Evolutionary conservation across 2,113 vertebrate genomes (phyloP).

Genomic region (Larimichthys polyactis): DNA sequence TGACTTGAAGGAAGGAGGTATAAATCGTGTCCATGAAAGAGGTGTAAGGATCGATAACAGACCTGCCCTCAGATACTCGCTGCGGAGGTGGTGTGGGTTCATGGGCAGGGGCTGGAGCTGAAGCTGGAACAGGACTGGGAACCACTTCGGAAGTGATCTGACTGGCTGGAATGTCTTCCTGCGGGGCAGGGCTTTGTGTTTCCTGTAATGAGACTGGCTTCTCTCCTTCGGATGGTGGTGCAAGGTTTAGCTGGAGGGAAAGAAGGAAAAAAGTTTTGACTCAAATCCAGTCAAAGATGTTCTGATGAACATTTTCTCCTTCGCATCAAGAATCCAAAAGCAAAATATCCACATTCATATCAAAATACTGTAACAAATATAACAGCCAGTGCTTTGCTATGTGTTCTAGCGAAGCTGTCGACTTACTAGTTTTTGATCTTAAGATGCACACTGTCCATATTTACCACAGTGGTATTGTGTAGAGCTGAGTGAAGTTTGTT

Average conservation of each 20-base stretch:
- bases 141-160: slow-evolving; percentile 70
- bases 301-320: no score
- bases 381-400: no score
- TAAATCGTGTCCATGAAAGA: slow-evolving; percentile 89
- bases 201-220: slow-evolving; percentile 79
- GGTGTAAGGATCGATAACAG: slow-evolving; percentile 83
- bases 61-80: slow-evolving; percentile 68
- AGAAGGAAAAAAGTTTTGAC: not conserved
- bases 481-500: not conserved
- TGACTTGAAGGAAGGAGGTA: slow-evolving; percentile 87
- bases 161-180: slow-evolving; percentile 77
- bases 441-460: no score
- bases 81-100: slow-evolving; percentile 57
- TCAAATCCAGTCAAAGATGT: not conserved
- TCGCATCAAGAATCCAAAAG: not conserved
- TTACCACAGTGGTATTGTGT: no score
- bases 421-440: no score
- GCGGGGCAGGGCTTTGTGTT: slow-evolving; percentile 67
- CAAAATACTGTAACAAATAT: no score
- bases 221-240: slow-evolving; percentile 78
- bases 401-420: no score
- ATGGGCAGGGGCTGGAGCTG: slow-evolving; percentile 56
- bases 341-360: not conserved
- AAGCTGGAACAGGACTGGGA: slow-evolving; percentile 68
- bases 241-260: slow-evolving; percentile 79